These are phyloP conservation scores for Syngnathoides biaculeatus DNA, from an alignment of 2,113 vertebrate species.

Conservation along the genomic window DNA sequence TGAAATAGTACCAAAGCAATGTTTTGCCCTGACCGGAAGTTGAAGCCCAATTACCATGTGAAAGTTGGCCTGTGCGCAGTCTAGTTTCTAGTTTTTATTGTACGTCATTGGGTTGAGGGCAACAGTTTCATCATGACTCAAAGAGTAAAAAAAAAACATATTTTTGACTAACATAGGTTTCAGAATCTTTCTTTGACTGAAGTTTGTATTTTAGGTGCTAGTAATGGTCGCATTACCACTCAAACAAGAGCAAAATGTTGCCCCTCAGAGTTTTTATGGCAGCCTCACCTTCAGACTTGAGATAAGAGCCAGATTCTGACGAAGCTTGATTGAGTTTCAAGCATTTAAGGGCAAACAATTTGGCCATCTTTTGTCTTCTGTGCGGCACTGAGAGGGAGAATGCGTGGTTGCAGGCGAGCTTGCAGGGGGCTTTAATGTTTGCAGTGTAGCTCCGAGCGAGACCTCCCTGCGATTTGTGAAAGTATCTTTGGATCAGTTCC, in stretches of 20 bases:
- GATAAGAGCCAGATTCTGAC: background rate
- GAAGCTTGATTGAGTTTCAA: constrained; percentile 3
- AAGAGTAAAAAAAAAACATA: background rate
- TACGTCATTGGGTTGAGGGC: no score
- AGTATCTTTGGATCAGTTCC: constrained; percentile 39
- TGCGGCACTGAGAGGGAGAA: constrained; percentile 22
- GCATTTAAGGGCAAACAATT: background rate
- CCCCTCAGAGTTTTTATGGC: background rate
- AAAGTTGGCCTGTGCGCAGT: no score
- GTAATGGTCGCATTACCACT: background rate
- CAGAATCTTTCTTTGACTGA: background rate
- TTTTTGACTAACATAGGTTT: background rate
- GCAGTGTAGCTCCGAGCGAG: constrained; percentile 36
- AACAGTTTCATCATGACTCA: background rate
- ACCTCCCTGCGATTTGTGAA: constrained; percentile 32
- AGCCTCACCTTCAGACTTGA: background rate
- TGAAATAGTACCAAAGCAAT: no score
- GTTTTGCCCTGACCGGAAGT: no score
- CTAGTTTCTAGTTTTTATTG: no score
- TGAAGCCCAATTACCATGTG: no score
- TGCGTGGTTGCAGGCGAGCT: constrained; percentile 37
- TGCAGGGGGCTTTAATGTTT: constrained; percentile 36
- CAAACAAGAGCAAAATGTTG: background rate
- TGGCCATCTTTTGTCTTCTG: constrained; percentile 28
- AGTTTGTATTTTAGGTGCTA: background rate